Base-by-base conservation (phyloP, 2,113 vertebrate species). In the Willisornis vidua region DNA sequence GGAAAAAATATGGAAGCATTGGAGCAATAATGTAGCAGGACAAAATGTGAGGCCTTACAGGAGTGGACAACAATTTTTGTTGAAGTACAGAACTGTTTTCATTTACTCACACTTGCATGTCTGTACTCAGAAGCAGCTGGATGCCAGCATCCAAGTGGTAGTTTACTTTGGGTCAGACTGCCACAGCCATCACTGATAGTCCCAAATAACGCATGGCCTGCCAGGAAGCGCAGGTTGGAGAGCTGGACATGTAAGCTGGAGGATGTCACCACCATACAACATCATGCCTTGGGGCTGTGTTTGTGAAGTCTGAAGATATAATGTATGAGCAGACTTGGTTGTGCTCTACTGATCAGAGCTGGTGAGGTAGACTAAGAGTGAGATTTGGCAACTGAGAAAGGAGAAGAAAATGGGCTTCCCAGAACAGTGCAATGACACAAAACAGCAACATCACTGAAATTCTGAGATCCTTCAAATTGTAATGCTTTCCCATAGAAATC, bases 181-280 rank as follows among this genome's bases (percentile, higher is more conserved):
- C 24, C 49, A 61, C 26, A 33, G 28, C 25, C 26, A 26, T 39
- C 25, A 24, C 45, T 23, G 45, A 19, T 2, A 37, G 39, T 48
- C 43, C 37, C 0, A 1, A 33, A 3, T 22, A 54, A 58, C 31
- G 37, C 4, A 1, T 0, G 1, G 52, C 43, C 31, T 3, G 1
- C 37, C 0, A 0, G 46, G 43, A 67, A n/a, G 57, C 0, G 0
- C 51, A 25, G 26, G 37, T 14, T n/a, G 31, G 41, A 61, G 33
- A 88, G 66, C 48, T 49, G 71, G 35, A 4, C 43, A 28, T 2
- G 2, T 48, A 22, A 52, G 58, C 61, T 67, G 74, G 41, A 83
- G 39, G 65, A 57, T 66, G 57, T 9, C 61, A 62, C 7, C 24
- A n/a, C 24, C 10, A 3, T 6, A 31, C 25, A 51, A 14, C 39